Evolutionary conservation across 1,140 invertebrate species (phyloP).

Genomic region (Drosophila pruinosa): DNA sequence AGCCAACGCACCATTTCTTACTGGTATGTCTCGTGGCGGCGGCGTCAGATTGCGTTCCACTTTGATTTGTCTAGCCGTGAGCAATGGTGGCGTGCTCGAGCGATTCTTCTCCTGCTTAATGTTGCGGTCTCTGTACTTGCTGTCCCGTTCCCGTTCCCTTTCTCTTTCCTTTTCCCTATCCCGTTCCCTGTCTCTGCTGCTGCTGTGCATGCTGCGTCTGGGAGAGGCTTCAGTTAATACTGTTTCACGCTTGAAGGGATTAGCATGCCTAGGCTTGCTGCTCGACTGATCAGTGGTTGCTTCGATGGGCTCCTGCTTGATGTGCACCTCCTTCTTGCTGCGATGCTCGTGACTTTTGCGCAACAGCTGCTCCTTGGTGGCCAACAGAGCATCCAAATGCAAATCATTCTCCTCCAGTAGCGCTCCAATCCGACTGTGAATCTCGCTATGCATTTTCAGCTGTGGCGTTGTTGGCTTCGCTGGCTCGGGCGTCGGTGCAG

Average conservation of each 20-base stretch:
- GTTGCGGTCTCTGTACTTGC: conserved; percentile 25
- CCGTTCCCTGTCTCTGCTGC: conserved; percentile 12
- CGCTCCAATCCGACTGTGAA: conserved; percentile 71
- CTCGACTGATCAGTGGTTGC: not conserved
- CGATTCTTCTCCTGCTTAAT: conserved; percentile 55
- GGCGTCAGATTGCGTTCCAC: conserved; percentile 52
- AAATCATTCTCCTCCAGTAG: conserved; percentile 68
- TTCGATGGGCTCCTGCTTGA: conserved; percentile 23
- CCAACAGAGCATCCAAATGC: conserved; percentile 54
- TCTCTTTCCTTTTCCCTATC: no score
- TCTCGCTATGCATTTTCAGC: conserved; percentile 59
- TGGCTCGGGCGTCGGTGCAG: not conserved
- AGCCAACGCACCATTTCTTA: conserved; percentile 48
- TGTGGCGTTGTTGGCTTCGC: conserved; percentile 3
- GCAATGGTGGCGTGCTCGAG: conserved; percentile 39
- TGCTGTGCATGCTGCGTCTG: conserved; percentile 1
- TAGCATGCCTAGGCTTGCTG: conserved; percentile 20
- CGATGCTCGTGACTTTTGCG: conserved; percentile 54
- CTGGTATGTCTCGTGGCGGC: conserved; percentile 27
- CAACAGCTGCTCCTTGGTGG: conserved; percentile 50
- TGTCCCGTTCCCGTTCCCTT: not conserved
- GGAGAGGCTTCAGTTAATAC: conserved; percentile 52
- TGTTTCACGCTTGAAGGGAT: conserved; percentile 61
- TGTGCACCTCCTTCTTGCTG: conserved; percentile 38
- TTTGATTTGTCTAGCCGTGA: conserved; percentile 39